Evolutionary conservation across 2,113 vertebrate species (phyloP).

Genomic region (Puntigrus tetrazona): DNA sequence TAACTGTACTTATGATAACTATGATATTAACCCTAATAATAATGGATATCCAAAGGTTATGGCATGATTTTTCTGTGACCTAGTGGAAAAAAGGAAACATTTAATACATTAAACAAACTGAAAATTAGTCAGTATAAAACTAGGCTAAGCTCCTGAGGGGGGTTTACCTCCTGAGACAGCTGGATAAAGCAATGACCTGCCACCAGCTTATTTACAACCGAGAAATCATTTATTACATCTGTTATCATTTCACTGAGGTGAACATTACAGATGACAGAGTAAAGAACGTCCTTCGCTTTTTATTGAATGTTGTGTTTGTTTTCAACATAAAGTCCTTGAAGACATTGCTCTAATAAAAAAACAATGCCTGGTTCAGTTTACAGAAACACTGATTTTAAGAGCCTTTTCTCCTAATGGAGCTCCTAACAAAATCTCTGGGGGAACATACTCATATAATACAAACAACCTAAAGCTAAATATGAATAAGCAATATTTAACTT

Average conservation of each 20-base stretch:
- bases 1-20: no score
- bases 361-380: neutral
- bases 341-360: slow-evolving; percentile 14
- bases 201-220: neutral
- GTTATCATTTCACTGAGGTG: neutral
- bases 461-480: neutral
- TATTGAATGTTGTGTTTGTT: slow-evolving; percentile 22
- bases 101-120: neutral
- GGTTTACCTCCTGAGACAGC: neutral
- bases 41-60: neutral
- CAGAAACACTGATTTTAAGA: neutral
- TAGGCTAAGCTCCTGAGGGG: neutral
- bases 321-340: slow-evolving; percentile 8
- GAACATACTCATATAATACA: neutral
- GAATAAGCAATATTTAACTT: neutral
- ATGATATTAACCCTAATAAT: no score
- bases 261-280: neutral
- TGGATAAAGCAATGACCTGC: neutral
- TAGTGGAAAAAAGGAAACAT: neutral
- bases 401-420: neutral
- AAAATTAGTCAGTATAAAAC: neutral
- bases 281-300: slow-evolving; percentile 13
- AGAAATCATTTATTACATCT: neutral
- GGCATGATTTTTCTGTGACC: neutral
- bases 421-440: neutral